These are phyloP conservation scores for Rhabditoides inermis DNA, from an alignment of 2,888 invertebrate species.

Conservation along the genomic window DNA sequence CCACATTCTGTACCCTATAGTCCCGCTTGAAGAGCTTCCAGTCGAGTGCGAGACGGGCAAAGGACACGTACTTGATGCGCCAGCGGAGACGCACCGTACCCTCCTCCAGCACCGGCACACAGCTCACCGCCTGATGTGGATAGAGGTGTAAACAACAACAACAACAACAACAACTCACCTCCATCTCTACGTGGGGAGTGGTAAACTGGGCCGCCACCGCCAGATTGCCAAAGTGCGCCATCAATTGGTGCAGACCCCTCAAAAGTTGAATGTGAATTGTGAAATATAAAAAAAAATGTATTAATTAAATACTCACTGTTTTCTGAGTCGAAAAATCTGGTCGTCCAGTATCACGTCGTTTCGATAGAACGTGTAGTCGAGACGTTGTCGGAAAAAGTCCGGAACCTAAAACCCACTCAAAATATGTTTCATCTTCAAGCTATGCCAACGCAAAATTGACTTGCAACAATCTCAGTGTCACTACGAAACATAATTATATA, in stretches of 20 bases:
- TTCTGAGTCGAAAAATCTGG: conserved; percentile 36
- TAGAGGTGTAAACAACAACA: neutral
- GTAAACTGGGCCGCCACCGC: conserved; percentile 27
- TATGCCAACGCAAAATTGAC: too few relatives aligned
- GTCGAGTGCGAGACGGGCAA: conserved; percentile 20
- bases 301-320: conserved; percentile 1
- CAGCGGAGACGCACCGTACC: conserved; percentile 49
- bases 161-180: conserved; percentile 13
- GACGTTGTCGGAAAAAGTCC: conserved; percentile 39
- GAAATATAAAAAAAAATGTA: conserved; percentile 1
- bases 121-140: conserved; percentile 11
- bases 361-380: conserved; percentile 50
- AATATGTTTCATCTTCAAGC: neutral
- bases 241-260: conserved; percentile 33
- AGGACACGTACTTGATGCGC: conserved; percentile 41
- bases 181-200: conserved; percentile 40
- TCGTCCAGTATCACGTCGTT: conserved; percentile 45
- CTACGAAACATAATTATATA: too few relatives aligned
- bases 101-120: conserved; percentile 42
- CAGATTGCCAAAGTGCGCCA: conserved; percentile 37
- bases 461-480: too few relatives aligned
- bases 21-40: conserved; percentile 24
- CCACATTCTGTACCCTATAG: conserved; percentile 24
- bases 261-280: too few relatives aligned
- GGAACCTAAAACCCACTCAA: conserved; percentile 29